Conservation (phyloP, 1,140 invertebrate species). For the Tenebrio molitor region DNA sequence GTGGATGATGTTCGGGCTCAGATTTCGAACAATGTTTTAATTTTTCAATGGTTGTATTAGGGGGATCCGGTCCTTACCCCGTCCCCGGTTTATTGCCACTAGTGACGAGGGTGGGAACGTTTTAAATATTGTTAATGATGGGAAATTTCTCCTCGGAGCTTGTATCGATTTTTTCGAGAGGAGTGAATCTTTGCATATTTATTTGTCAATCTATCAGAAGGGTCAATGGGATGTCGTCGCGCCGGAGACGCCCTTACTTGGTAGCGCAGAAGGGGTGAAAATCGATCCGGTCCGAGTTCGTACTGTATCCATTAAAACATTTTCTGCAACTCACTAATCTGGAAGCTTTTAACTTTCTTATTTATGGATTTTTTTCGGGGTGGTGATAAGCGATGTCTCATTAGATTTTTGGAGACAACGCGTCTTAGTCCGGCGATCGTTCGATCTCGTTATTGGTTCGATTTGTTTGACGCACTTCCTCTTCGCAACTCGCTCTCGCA, state of each 20-base stretch:
- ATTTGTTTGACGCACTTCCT: not conserved
- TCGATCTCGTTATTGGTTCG: no score
- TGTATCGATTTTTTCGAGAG: conserved; percentile 25
- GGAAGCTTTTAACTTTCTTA: conserved; percentile 56
- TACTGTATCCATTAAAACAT: conserved; percentile 54
- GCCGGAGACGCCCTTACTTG: conserved; percentile 45
- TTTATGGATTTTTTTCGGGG: conserved; percentile 40
- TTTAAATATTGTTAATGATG: conserved; percentile 32
- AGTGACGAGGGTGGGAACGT: conserved; percentile 33
- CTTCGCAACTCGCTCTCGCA: not conserved
- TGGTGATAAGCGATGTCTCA: conserved; percentile 2
- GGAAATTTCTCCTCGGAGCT: conserved; percentile 47
- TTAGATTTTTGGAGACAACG: conserved; percentile 16
- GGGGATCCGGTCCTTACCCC: not conserved
- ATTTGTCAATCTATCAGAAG: conserved; percentile 56
- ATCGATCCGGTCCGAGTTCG: conserved; percentile 47
- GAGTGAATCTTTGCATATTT: conserved; percentile 54
- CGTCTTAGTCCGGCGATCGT: no score
- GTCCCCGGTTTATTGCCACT: conserved; percentile 1
- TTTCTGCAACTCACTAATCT: conserved; percentile 57
- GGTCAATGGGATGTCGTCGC: conserved; percentile 51
- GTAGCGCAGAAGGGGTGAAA: conserved; percentile 51
- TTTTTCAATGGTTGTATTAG: conserved; percentile 13
- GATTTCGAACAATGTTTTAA: conserved; percentile 43
- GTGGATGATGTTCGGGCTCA: conserved; percentile 28